These are phyloP conservation scores for Psilopsiagon aymara DNA, from an alignment of 2,113 vertebrate genomes.

Conservation along the genomic window DNA sequence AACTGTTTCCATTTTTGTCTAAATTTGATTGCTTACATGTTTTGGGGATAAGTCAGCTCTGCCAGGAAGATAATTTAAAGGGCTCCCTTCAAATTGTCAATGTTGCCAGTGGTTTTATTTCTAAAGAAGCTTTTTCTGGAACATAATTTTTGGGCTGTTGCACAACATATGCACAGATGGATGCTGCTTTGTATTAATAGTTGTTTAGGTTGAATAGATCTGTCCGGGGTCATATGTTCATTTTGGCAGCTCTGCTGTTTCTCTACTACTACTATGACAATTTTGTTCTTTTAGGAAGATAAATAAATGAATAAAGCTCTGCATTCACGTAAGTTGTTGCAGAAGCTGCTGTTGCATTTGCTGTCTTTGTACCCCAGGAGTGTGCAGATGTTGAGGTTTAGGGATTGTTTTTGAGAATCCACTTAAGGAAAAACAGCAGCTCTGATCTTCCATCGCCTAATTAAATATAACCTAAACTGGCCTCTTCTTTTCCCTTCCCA, in stretches of 20 bases:
- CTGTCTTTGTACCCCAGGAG: background rate
- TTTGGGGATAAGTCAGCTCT: background rate
- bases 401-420: background rate
- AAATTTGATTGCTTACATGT: background rate
- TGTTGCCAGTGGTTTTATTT: background rate
- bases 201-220: constrained; percentile 43
- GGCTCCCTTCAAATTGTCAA: background rate
- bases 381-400: background rate
- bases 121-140: background rate
- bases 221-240: constrained; percentile 26
- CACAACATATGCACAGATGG: constrained; percentile 27
- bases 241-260: constrained; percentile 10
- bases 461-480: background rate
- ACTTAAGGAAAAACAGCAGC: background rate
- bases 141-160: background rate
- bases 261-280: background rate
- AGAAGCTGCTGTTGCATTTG: background rate
- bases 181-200: constrained; percentile 22
- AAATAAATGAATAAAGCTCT: background rate
- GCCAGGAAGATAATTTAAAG: background rate
- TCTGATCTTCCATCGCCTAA: background rate
- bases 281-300: background rate
- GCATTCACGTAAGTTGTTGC: background rate
- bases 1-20: background rate
- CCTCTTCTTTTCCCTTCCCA: background rate